phyloP scores from a whole-genome alignment of 2,888 invertebrate species.

The Ichneumon xanthorius region DNA sequence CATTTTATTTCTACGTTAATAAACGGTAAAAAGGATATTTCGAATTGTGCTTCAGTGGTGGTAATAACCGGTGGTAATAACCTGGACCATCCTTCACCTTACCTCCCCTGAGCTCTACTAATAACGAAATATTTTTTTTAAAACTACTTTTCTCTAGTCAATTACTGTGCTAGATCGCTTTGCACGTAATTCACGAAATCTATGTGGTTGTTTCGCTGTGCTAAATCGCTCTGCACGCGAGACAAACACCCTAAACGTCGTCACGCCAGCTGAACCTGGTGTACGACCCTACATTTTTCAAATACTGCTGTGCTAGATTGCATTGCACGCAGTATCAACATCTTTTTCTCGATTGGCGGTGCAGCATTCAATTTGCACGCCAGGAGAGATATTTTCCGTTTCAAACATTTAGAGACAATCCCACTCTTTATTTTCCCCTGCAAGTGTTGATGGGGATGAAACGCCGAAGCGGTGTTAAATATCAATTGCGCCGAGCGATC shows the following conservation, averaged over 20 bases:
- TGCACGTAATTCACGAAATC: neutral
- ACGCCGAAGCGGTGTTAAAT: too few species aligned
- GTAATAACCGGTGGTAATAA: too few species aligned
- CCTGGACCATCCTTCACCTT: neutral
- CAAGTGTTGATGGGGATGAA: too few species aligned
- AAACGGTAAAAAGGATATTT: neutral
- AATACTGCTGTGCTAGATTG: neutral
- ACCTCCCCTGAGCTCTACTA: neutral
- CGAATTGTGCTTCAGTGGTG: neutral
- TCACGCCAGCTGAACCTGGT: neutral
- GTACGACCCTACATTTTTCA: neutral
- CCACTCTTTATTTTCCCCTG: too few species aligned
- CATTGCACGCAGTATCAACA: too few species aligned
- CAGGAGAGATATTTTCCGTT: too few species aligned
- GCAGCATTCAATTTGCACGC: too few species aligned
- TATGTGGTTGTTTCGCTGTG: neutral
- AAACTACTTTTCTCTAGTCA: neutral
- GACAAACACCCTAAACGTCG: neutral
- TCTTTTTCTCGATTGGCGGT: too few species aligned
- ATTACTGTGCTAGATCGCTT: neutral
- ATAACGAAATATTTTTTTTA: neutral
- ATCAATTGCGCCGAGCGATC: too few species aligned
- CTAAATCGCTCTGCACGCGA: neutral
- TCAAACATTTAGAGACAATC: neutral
- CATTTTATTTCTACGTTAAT: neutral